Percentiles rank a stretch among this genome's conserved stretches.
Evolutionary conservation across 1,140 invertebrate genomes (phyloP).

Genomic region (Drosophila bocki): DNA sequence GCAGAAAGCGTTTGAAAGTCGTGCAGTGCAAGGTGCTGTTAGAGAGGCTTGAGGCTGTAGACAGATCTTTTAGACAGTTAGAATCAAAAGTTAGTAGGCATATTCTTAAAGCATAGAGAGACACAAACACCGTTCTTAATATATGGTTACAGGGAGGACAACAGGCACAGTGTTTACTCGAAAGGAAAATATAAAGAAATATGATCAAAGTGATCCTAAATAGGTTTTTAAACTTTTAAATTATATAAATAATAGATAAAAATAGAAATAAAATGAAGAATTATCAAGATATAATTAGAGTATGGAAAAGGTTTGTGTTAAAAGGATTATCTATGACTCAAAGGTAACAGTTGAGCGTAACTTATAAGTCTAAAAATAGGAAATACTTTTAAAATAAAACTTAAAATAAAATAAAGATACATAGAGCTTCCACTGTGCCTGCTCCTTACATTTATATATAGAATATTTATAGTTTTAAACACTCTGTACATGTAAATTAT

Average conservation of each 20-base stretch:
- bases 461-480: background rate
- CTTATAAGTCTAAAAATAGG: background rate
- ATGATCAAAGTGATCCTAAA: background rate
- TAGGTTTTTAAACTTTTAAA: background rate
- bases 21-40: conserved; percentile 72
- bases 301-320: too few relatives aligned
- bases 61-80: conserved; percentile 65
- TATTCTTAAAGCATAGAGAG: conserved; percentile 45
- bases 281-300: background rate
- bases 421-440: conserved; percentile 15
- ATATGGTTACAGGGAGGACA: conserved; percentile 23
- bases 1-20: conserved; percentile 57
- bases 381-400: background rate
- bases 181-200: background rate
- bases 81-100: conserved; percentile 84
- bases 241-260: background rate
- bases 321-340: background rate
- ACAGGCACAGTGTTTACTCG: conserved; percentile 21
- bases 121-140: conserved; percentile 61
- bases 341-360: background rate
- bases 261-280: background rate
- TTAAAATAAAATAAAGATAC: background rate
- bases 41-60: conserved; percentile 77
- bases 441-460: background rate
- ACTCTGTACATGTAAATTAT: conserved; percentile 26